phyloP scores from a whole-genome alignment of 1,140 invertebrate species.

The Tetramorium parvispinum region DNA sequence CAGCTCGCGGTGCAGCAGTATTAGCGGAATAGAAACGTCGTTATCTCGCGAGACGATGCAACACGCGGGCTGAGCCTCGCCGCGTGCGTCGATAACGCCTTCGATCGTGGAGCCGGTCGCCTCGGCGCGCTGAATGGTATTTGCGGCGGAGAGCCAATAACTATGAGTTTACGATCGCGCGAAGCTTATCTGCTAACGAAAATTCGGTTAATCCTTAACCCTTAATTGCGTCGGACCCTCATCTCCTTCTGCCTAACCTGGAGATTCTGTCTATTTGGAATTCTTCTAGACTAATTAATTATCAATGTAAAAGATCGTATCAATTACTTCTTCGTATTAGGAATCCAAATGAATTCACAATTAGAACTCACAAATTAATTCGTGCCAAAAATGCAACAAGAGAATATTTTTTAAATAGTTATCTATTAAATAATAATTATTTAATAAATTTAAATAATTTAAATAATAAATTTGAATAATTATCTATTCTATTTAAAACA shows the following conservation, averaged over 20 bases:
- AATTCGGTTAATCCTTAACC: conserved; percentile 46
- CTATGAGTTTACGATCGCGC: conserved; percentile 30
- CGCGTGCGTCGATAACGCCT: conserved; percentile 53
- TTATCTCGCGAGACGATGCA: conserved; percentile 52
- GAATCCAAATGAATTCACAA: not conserved
- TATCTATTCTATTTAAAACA: not conserved
- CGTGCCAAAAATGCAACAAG: not conserved
- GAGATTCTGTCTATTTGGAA: not conserved
- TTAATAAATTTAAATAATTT: too few species aligned
- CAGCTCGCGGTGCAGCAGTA: conserved; percentile 46
- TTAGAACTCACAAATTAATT: conserved; percentile 5
- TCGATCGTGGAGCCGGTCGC: conserved; percentile 12
- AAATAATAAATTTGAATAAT: too few species aligned
- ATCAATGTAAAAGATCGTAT: not conserved
- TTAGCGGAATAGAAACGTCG: conserved; percentile 68
- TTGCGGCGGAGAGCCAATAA: conserved; percentile 36
- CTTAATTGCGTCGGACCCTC: not conserved
- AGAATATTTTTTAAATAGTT: not conserved
- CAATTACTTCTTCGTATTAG: not conserved
- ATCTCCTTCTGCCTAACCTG: not conserved
- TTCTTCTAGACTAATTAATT: not conserved
- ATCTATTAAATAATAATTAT: too few species aligned
- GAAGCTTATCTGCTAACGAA: conserved; percentile 24
- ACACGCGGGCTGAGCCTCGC: conserved; percentile 13
- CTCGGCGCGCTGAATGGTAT: conserved; percentile 48